Evolutionary conservation across 1,140 invertebrate species (phyloP).

Genomic region (Bursaphelenchus mucronatus): DNA sequence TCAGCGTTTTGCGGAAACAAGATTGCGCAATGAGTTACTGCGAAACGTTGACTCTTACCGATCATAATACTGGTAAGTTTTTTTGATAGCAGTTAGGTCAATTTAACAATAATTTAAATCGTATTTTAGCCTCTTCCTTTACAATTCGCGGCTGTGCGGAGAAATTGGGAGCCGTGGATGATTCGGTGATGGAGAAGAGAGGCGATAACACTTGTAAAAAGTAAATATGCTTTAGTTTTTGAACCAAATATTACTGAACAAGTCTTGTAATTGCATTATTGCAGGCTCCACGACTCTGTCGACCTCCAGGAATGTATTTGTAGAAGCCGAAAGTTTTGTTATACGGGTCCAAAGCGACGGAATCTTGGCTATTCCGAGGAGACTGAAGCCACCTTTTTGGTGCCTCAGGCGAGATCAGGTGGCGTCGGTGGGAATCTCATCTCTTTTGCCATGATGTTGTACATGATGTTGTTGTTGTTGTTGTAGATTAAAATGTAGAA

Average conservation of each 20-base stretch:
- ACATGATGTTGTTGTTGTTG: too few relatives aligned
- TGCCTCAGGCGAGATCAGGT: neutral
- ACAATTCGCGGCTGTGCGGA: conserved; percentile 53
- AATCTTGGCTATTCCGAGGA: conserved; percentile 26
- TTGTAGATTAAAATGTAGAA: too few relatives aligned
- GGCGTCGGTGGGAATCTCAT: neutral
- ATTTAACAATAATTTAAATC: conserved; percentile 2
- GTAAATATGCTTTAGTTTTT: conserved; percentile 1
- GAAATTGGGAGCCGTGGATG: conserved; percentile 49
- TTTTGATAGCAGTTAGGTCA: neutral
- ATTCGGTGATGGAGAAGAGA: conserved; percentile 25
- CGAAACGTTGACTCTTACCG: conserved; percentile 47
- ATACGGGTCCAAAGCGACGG: conserved; percentile 32
- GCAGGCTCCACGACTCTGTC: conserved; percentile 42
- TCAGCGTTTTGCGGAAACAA: conserved; percentile 34
- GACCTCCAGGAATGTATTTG: conserved; percentile 56
- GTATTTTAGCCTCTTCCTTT: conserved; percentile 35
- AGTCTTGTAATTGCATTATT: conserved; percentile 17
- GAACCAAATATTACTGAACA: conserved; percentile 22
- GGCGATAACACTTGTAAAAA: conserved; percentile 43
- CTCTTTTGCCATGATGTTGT: neutral
- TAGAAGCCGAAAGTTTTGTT: conserved; percentile 47
- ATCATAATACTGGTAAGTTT: conserved; percentile 42
- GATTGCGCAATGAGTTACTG: conserved; percentile 41
- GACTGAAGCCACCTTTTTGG: conserved; percentile 16